Evolutionary conservation across 2,113 vertebrate species (phyloP).

Genomic region (Mastomys coucha): DNA sequence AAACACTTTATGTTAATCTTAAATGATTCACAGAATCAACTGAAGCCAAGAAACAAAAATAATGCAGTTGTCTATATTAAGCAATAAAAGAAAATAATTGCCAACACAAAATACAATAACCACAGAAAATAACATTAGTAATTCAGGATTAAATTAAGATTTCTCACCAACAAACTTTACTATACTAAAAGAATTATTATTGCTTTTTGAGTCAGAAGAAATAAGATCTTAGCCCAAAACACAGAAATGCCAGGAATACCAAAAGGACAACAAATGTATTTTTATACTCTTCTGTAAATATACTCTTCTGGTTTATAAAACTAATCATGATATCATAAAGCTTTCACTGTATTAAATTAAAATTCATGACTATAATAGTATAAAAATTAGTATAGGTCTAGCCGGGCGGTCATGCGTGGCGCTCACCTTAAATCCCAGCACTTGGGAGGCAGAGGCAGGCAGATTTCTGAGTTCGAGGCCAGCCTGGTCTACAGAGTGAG

Average conservation of each 20-base stretch:
- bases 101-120: not conserved
- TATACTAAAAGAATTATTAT: not conserved
- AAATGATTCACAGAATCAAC: not conserved
- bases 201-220: not conserved
- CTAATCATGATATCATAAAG: not conserved
- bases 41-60: not conserved
- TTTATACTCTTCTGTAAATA: too few species aligned
- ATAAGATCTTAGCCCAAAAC: not conserved
- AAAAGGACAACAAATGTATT: not conserved
- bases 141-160: not conserved
- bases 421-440: too few species aligned
- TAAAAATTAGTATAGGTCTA: not conserved
- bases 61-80: not conserved
- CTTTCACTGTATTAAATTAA: not conserved
- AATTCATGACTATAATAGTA: not conserved
- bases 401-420: too few species aligned
- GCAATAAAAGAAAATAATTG: not conserved
- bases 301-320: not conserved
- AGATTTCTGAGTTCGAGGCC: too few species aligned
- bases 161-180: not conserved
- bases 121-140: not conserved
- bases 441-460: too few species aligned
- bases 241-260: not conserved
- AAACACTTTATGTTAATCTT: not conserved
- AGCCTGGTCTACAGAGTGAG: too few species aligned